These are phyloP conservation scores for Podabrus alpinus DNA, from an alignment of 2,888 invertebrate genomes.

Conservation along the genomic window DNA sequence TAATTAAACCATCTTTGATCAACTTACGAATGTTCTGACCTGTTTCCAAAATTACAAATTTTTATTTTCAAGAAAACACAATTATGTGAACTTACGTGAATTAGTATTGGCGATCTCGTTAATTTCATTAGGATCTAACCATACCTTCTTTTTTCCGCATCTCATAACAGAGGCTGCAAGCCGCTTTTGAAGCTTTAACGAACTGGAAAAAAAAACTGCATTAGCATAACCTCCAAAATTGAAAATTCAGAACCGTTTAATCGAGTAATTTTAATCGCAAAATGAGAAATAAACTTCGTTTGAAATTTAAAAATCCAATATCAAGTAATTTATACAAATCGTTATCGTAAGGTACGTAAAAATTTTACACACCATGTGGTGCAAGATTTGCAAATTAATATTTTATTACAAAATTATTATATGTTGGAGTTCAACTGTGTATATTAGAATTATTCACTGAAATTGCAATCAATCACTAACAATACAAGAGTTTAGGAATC, in stretches of 20 bases:
- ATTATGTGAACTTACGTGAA: constrained; percentile 69
- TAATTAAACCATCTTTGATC: constrained; percentile 99
- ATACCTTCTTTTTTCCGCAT: constrained; percentile 99
- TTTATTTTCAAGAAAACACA: not conserved
- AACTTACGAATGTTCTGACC: constrained; percentile 98
- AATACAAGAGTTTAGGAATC: not conserved
- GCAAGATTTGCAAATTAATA: not conserved
- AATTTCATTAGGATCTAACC: constrained; percentile 99
- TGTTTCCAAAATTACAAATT: constrained; percentile 35
- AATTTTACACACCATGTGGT: not conserved
- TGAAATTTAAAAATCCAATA: no score
- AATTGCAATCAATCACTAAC: not conserved
- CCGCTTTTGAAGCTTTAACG: constrained; percentile 97
- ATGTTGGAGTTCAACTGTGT: not conserved
- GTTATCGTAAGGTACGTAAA: not conserved
- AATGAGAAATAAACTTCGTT: not conserved
- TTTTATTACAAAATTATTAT: not conserved
- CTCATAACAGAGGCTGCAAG: constrained; percentile 98
- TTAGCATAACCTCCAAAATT: not conserved
- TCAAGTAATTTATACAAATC: not conserved
- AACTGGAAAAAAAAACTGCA: constrained; percentile 67
- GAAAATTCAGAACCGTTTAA: not conserved
- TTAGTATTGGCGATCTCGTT: constrained; percentile 99
- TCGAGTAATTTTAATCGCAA: not conserved
- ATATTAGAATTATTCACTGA: not conserved